Evolutionary conservation across 2,113 vertebrate species (phyloP), one percentile per base, ranked within the genome.

Genomic region (Calidris pygmaea): DNA sequence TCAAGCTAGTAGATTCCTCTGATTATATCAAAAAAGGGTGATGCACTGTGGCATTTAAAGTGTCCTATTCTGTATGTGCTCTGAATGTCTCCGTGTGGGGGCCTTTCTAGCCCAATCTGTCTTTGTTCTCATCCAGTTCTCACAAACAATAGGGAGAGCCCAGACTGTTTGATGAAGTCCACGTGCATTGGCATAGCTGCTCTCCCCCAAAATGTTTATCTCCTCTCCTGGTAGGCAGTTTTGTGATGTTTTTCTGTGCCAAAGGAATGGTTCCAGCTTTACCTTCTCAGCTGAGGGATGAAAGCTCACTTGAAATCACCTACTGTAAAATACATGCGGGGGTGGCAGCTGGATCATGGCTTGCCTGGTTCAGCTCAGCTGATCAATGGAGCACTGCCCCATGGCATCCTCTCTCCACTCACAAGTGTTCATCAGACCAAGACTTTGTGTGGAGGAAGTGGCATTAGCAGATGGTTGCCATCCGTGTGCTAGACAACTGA

Each of bases 51-150:
- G 82, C 66, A 41, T 59, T 88, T 91, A 47, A 97, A 96, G 58
- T 87, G 59, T 73, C 41, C 93, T 74, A 17, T 77, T 94, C 75
- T 80, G 59, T 83, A 58, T 8, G 26, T 66, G 81, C 81, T 90
- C 81, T 94, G 87, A 96, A 92, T 87, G 32, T 87, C 87, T 94
- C 77, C 93, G 67, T n/a, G 19, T 90, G 89, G 67, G 78, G 91
- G 91, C 85, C 50, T 94, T 97, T 97, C 96, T 85, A 96, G 96
- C 85, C 96, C 91, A 91, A 93, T 97, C 96, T 94, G 58, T 65
- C 89, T 95, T 96, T 97, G 95, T 97, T 95, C 62, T 94, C 95
- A 96, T 37, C 81, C 78, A 62, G 74, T 53, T 71, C 82, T 96
- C 58, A 70, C 75, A 80, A 94, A 97, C 96, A 97, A 96, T 87